phyloP scores from a whole-genome alignment of 2,797 vertebrate genomes.

The Centroberyx gerrardi region DNA sequence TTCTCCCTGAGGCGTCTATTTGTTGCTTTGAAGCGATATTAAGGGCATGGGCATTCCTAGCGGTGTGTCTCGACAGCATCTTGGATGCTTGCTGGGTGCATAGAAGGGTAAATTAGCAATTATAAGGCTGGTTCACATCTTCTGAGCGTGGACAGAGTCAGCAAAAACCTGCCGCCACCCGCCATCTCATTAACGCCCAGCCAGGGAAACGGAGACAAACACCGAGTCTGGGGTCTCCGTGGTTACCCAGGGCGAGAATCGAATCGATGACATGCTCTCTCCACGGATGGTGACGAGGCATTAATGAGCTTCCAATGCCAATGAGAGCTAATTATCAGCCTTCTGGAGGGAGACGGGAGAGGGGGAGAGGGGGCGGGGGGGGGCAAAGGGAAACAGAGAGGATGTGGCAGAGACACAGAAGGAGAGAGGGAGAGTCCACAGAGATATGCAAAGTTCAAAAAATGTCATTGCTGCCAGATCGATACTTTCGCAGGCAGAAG shows the following conservation, averaged over 20 bases:
- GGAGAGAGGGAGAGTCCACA: slow-evolving; percentile 27
- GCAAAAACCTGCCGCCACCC: slow-evolving; percentile 65
- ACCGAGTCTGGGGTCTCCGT: slow-evolving; percentile 55
- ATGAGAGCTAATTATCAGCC: slow-evolving; percentile 81
- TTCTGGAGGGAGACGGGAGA: slow-evolving; percentile 42
- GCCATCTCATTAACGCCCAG: slow-evolving; percentile 75
- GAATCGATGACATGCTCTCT: slow-evolving; percentile 77
- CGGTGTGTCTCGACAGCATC: slow-evolving; percentile 49
- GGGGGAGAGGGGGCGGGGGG: neutral
- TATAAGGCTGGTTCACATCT: slow-evolving; percentile 71
- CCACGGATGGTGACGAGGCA: slow-evolving; percentile 72
- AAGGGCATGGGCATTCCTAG: slow-evolving; percentile 49
- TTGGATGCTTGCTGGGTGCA: slow-evolving; percentile 57
- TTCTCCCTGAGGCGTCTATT: slow-evolving; percentile 39
- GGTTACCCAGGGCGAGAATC: slow-evolving; percentile 72
- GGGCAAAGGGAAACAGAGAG: slow-evolving; percentile 34
- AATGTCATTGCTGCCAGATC: slow-evolving; percentile 36
- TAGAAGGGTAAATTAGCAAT: slow-evolving; percentile 74
- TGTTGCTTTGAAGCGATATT: slow-evolving; percentile 65
- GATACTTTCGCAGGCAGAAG: slow-evolving; percentile 41
- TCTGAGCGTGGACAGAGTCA: slow-evolving; percentile 68
- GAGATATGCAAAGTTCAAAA: slow-evolving; percentile 46
- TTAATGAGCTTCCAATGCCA: slow-evolving; percentile 81
- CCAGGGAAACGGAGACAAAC: slow-evolving; percentile 64
- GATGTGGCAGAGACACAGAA: neutral